Conservation (phyloP, 1,140 invertebrate species). For the Sycobia sp. region DNA sequence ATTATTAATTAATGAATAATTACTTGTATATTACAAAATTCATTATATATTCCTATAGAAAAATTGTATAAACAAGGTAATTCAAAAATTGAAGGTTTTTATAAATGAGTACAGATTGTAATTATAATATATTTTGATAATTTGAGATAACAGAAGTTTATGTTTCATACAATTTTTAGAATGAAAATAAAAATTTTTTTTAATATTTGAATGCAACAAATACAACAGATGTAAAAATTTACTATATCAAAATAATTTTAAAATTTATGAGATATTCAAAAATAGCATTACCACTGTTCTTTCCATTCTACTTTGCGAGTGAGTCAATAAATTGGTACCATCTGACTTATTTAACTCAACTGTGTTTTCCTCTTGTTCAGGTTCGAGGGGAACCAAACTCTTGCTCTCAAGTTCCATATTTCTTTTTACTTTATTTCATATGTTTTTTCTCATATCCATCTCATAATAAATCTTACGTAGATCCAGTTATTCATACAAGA, state of each 20-base stretch:
- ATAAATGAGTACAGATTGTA: neutral
- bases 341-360: neutral
- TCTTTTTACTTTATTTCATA: neutral
- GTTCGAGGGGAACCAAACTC: neutral
- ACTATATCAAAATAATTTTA: neutral
- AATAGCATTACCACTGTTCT: slow-evolving; percentile 24
- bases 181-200: neutral
- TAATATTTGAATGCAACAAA: neutral
- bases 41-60: too few relatives aligned
- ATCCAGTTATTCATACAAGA: neutral
- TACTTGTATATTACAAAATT: too few relatives aligned
- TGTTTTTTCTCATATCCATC: neutral
- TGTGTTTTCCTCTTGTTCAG: neutral
- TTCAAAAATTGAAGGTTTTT: too few relatives aligned
- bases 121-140: neutral
- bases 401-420: slow-evolving; percentile 17
- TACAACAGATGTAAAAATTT: neutral
- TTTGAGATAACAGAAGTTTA: too few relatives aligned
- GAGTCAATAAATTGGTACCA: neutral
- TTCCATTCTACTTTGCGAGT: slow-evolving; percentile 13
- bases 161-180: too few relatives aligned
- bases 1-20: too few relatives aligned
- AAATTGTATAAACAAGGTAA: too few relatives aligned
- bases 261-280: neutral
- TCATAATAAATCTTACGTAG: neutral